phyloP scores from a whole-genome alignment of 2,797 vertebrate genomes.

The Heteromormyrus szaboi region DNA sequence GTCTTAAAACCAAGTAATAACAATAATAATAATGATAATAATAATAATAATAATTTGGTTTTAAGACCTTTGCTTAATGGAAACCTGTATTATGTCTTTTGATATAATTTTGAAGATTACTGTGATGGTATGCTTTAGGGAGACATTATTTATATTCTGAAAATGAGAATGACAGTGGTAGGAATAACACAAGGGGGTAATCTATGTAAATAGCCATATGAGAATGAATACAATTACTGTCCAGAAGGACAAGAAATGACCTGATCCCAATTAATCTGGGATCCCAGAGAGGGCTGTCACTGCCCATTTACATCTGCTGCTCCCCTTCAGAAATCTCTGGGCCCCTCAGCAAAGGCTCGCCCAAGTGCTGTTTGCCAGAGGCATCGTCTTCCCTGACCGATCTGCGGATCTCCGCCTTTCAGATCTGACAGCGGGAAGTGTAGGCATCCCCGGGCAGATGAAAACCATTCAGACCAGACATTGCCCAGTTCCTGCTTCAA shows the following conservation, averaged over 20 bases:
- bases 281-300: conserved; percentile 83
- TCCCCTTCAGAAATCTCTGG: conserved; percentile 50
- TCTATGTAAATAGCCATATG: conserved; percentile 75
- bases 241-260: conserved; percentile 72
- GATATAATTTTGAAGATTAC: not conserved
- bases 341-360: conserved; percentile 45
- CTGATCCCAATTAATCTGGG: conserved; percentile 96
- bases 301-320: conserved; percentile 76
- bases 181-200: conserved; percentile 44
- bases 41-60: not conserved
- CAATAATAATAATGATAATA: not conserved
- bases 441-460: conserved; percentile 49
- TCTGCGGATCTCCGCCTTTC: conserved; percentile 51
- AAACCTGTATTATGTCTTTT: not conserved
- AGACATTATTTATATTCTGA: conserved; percentile 46
- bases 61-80: not conserved
- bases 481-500: not conserved
- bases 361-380: conserved; percentile 51
- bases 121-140: not conserved
- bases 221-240: conserved; percentile 71
- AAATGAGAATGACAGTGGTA: conserved; percentile 32
- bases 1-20: not conserved
- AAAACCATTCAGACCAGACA: conserved; percentile 32
- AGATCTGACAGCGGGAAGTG: conserved; percentile 42
- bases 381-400: conserved; percentile 48